Conservation (phyloP, 2,797 vertebrate species). For the Gallirallus australis region DNA sequence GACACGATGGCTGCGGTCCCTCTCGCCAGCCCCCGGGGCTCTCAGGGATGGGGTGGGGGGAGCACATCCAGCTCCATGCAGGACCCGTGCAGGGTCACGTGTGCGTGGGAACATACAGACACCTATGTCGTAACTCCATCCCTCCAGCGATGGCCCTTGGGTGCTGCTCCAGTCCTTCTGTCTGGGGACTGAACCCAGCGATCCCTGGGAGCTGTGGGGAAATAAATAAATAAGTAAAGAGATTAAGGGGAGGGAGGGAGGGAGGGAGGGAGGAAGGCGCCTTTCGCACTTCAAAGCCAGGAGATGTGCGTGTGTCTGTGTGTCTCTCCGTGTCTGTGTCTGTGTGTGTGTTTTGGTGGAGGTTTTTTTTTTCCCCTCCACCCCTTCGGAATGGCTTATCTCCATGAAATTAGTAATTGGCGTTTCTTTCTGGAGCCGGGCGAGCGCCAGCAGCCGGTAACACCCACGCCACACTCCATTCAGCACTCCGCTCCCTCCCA, state of each 20-base stretch:
- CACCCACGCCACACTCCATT: constrained; percentile 48
- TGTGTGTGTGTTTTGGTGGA: no score
- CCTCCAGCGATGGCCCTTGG: not conserved
- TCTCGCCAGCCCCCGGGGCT: not conserved
- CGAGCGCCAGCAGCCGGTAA: constrained; percentile 40
- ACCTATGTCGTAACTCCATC: accelerated
- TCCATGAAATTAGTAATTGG: constrained; percentile 67
- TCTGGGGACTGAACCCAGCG: not conserved
- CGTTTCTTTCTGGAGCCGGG: constrained; percentile 25
- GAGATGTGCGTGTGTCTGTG: not conserved
- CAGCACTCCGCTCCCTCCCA: not conserved
- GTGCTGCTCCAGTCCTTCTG: not conserved
- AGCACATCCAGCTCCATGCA: accelerated
- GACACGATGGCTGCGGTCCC: not conserved
- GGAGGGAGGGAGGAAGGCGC: not conserved
- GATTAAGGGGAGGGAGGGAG: no score
- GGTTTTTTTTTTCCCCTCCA: not conserved
- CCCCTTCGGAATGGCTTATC: constrained; percentile 48
- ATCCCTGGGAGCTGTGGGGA: not conserved
- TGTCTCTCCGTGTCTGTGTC: no score
- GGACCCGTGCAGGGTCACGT: accelerated
- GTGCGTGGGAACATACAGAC: accelerated
- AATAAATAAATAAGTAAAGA: no score
- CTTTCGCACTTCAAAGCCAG: not conserved
- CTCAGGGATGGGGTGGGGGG: not conserved